A percentile compares a stretch with the other conserved stretches of the same genome.
Evolutionary conservation across 2,797 vertebrate genomes (phyloP).

Genomic region (Cirrhinus molitorella): DNA sequence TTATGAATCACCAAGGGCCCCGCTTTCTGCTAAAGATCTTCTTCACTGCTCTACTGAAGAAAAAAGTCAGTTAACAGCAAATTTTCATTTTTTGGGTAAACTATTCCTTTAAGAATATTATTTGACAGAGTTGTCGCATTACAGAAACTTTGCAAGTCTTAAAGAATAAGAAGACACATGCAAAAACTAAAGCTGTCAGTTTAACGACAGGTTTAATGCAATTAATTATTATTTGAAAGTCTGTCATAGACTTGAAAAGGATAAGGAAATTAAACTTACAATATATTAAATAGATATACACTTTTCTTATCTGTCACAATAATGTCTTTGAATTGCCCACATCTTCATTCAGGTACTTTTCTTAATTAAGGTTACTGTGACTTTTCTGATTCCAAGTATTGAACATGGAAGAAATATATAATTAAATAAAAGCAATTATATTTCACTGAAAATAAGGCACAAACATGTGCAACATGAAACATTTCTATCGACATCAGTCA

Average conservation of each 20-base stretch:
- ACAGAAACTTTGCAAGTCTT: conserved; percentile 3
- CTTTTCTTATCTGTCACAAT: not conserved
- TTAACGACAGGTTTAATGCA: not conserved
- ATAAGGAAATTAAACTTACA: not conserved
- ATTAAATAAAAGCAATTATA: not conserved
- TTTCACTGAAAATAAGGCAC: not conserved
- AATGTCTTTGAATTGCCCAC: not conserved
- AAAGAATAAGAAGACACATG: not conserved
- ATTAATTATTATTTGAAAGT: not conserved
- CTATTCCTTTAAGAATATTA: not conserved
- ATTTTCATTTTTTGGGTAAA: not conserved
- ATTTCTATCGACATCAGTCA: not conserved
- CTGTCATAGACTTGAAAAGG: not conserved
- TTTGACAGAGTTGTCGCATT: not conserved
- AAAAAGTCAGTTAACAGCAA: not conserved
- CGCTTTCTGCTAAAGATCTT: too few species aligned
- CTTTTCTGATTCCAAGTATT: not conserved
- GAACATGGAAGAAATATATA: not conserved
- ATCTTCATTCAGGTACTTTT: not conserved
- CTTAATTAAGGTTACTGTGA: not conserved
- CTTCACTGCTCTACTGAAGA: not conserved
- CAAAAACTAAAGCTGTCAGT: not conserved
- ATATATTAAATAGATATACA: not conserved
- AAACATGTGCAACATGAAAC: not conserved
- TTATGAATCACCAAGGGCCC: too few species aligned